Evolutionary conservation across 2,888 invertebrate species (phyloP), one percentile per base, ranked within the genome.

Genomic region (Anagyrus pseudococci): DNA sequence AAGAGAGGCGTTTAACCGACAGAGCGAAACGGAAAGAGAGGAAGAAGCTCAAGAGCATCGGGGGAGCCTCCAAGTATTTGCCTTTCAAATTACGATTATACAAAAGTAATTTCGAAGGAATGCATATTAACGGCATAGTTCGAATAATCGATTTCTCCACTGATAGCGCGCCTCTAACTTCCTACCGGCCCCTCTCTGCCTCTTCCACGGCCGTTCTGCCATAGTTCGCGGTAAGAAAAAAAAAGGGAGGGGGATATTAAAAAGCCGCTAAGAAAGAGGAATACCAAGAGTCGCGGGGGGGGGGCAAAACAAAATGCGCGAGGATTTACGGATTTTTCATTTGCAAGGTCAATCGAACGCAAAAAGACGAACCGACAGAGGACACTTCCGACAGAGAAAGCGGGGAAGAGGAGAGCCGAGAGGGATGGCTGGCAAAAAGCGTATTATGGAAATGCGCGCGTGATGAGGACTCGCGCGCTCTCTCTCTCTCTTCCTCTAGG

Each of bases 71-170:
- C 48, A 49, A 64, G 43, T 62, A 65, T 62, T 65, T 65, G 55
- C 65, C 65, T 58, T 62, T 58, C 54, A 62, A 55, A 65, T 65
- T 62, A 62, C 58, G 55, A 65, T 65, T 52, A 58, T 50, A 25
- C 55, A 56, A 48, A 63, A 66, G 67, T 55, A 67, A 66, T 67
- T 67, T 66, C 53, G 48, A 48, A 46, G 65, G 70, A 74, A 73
- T 74, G 73, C 68, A 69, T 70, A 75, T 75, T 71, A 72, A 70
- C 67, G 71, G 68, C 67, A 73, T 70, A 73, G 70, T 68, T 69
- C 58, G 69, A 73, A 75, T 74, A 75, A 74, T 75, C 74, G 71
- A 74, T 71, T 49, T 17, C 22, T n/a, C n/a, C n/a, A n/a, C n/a
- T n/a, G n/a, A n/a, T n/a, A n/a, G n/a, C n/a, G n/a, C n/a, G n/a